These are phyloP conservation scores for Toxotes jaculatrix DNA, from an alignment of 2,113 vertebrate species.

Conservation along the genomic window DNA sequence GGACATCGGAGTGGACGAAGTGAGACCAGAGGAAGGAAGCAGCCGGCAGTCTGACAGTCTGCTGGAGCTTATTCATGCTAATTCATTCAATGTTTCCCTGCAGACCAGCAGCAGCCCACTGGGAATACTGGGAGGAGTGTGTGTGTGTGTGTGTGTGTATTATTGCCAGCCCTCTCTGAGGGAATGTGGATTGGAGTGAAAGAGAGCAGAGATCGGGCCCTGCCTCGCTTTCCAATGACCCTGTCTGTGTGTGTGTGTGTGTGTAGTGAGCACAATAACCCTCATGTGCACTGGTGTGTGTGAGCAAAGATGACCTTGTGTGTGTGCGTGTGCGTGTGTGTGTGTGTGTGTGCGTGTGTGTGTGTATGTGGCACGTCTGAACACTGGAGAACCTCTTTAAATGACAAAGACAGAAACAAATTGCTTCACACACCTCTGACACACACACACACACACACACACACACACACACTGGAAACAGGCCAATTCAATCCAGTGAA, in stretches of 20 bases:
- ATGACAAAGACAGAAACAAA: slow-evolving; percentile 66
- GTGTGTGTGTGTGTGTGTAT: slow-evolving; percentile 43
- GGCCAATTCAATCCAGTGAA: slow-evolving; percentile 40
- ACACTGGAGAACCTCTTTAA: slow-evolving; percentile 64
- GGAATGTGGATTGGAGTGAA: slow-evolving; percentile 54
- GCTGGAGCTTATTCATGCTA: slow-evolving; percentile 76
- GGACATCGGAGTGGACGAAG: neutral
- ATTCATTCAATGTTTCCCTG: slow-evolving; percentile 74
- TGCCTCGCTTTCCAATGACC: slow-evolving; percentile 60
- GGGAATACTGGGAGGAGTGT: slow-evolving; percentile 60
- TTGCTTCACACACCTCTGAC: slow-evolving; percentile 57
- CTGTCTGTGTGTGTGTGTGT: slow-evolving; percentile 42
- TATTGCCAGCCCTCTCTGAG: slow-evolving; percentile 44
- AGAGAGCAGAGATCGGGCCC: slow-evolving; percentile 66
- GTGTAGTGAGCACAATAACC: slow-evolving; percentile 19
- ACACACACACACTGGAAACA: slow-evolving; percentile 26
- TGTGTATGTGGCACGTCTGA: slow-evolving; percentile 30
- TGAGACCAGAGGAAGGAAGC: slow-evolving; percentile 10
- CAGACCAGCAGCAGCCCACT: slow-evolving; percentile 65
- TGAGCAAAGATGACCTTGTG: slow-evolving; percentile 41
- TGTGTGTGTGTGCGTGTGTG: slow-evolving; percentile 29
- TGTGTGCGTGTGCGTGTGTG: slow-evolving; percentile 39
- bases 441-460: slow-evolving; percentile 37
- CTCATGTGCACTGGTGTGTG: slow-evolving; percentile 6
- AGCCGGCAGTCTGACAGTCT: slow-evolving; percentile 32